A percentile compares a stretch with the other conserved stretches of the same genome.
Evolutionary conservation across 1,140 invertebrate genomes (phyloP).

Genomic region (Cecropterus lyciades): DNA sequence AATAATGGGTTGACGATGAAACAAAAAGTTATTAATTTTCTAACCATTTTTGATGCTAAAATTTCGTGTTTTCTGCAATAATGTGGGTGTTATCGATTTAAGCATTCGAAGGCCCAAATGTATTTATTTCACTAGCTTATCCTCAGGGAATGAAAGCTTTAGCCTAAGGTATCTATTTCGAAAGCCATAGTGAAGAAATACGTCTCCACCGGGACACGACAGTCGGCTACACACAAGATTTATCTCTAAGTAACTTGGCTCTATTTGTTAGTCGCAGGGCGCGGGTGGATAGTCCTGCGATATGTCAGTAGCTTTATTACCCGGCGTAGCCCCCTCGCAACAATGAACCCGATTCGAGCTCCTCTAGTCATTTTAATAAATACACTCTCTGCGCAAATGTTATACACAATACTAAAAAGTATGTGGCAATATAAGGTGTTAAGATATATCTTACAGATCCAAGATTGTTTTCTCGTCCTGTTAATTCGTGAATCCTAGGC

Average conservation of each 20-base stretch:
- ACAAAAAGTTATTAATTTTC: too few relatives aligned
- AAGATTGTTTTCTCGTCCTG: too few relatives aligned
- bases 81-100: background rate
- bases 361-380: background rate
- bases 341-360: background rate
- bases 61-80: background rate
- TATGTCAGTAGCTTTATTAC: background rate
- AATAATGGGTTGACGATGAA: too few relatives aligned
- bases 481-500: too few relatives aligned
- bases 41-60: too few relatives aligned
- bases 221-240: background rate
- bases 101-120: background rate
- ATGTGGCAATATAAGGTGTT: background rate
- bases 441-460: too few relatives aligned
- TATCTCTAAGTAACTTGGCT: slow-evolving; percentile 1
- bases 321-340: background rate
- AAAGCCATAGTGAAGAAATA: slow-evolving; percentile 7
- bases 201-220: slow-evolving; percentile 3
- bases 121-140: background rate
- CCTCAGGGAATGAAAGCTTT: background rate
- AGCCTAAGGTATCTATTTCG: background rate
- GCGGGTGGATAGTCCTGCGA: background rate
- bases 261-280: background rate
- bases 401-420: too few relatives aligned
- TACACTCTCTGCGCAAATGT: background rate